Evolutionary conservation across 2,113 vertebrate genomes (phyloP), one percentile per base, ranked within the genome.

Genomic region (Pteronura brasiliensis): DNA sequence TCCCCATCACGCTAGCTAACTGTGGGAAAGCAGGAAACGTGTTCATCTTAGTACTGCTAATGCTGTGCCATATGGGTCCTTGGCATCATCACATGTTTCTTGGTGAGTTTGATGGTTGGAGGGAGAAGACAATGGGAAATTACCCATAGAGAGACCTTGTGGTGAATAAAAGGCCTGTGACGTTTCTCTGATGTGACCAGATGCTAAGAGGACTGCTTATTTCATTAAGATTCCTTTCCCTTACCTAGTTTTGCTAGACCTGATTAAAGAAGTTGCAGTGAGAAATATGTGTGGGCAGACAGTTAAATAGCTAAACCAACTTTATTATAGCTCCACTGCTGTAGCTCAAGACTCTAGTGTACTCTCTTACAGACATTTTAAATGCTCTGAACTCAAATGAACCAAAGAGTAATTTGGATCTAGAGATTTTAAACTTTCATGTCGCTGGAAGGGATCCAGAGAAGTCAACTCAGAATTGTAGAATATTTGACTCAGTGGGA

Each of bases 341-440:
- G 6, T 55, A 65, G 57, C 2, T 0, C 18, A 69, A 84, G 42
- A 49, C 82, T 86, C 80, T 25, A 71, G 82, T 39, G 18, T 6
- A 72, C 44, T 69, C 67, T 72, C 42, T 76, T 44, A 42, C 36
- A 85, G 90, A 74, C 13, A 27, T 90, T 92, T 77, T 1, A 17
- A 72, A 34, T 36, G 29, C 49, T 57, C 47, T 25, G 4, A 82
- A 14, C 71, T 81, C 86, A 25, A 18, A 61, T 72, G 42, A 82
- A 15, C 63, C 84, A 27, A 65, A 67, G 42, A 74, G 29, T 83
- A 71, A 52, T 83, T 92, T 90, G 92, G 83, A 93, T 29, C 36
- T 95, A 65, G 25, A 72, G 39, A 72, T 72, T 97, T 95, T 84
- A 77, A 88, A 83, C 59, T 88, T 95, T 27, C 13, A 23, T 67